A percentile compares a stretch with the other conserved stretches of the same genome.
Conservation (phyloP, 1,140 invertebrate genomes). For the Chrysopa pallens region DNA sequence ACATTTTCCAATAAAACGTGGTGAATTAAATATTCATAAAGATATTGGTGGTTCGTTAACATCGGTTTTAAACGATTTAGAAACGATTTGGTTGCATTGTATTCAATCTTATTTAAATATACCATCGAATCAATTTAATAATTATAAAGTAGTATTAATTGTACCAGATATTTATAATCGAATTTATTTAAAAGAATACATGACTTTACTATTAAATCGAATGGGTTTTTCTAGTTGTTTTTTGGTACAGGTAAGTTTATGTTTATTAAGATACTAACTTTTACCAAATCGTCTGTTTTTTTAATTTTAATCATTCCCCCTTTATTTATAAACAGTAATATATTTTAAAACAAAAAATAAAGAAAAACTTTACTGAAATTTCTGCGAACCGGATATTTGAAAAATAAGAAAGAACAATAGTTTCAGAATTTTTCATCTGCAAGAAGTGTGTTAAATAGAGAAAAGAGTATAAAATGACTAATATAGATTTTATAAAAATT, state of each 20-base stretch:
- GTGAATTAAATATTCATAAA: constrained; percentile 70
- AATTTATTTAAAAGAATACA: constrained; percentile 69
- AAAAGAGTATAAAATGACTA: no score
- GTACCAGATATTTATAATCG: constrained; percentile 85
- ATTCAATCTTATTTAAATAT: constrained; percentile 62
- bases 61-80: constrained; percentile 65
- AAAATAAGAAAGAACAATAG: no score
- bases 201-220: constrained; percentile 58
- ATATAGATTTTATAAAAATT: no score
- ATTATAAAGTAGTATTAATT: constrained; percentile 72
- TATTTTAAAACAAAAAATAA: no score
- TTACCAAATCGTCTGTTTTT: no score
- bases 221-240: constrained; percentile 85
- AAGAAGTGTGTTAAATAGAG: no score
- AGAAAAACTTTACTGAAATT: no score
- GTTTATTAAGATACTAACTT: constrained; percentile 4
- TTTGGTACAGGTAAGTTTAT: constrained; percentile 52
- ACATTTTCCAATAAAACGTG: constrained; percentile 75
- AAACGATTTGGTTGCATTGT: constrained; percentile 72
- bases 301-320: no score
- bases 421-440: no score
- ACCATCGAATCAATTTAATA: constrained; percentile 52
- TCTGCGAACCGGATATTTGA: no score
- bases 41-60: constrained; percentile 70
- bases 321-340: no score